A percentile compares a stretch with the other conserved stretches of the same genome.
These are phyloP conservation scores for Enteromius mattozi DNA, from an alignment of 2,797 vertebrate genomes.

Conservation along the genomic window DNA sequence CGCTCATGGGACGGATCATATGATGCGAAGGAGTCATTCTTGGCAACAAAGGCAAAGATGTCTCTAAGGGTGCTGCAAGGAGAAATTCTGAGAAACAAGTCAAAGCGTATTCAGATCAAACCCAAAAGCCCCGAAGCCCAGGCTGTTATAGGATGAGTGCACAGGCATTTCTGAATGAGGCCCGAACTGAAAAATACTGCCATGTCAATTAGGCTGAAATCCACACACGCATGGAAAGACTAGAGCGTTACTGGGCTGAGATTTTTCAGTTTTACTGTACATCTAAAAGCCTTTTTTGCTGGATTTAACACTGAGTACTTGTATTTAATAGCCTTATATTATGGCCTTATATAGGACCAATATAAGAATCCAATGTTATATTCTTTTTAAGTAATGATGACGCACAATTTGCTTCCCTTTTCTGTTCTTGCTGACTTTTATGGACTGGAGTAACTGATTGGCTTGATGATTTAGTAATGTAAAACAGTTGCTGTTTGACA, in stretches of 20 bases:
- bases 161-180: constrained; percentile 51
- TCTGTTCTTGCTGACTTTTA: not conserved
- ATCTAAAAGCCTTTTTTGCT: not conserved
- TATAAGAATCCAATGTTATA: not conserved
- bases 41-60: constrained; percentile 57
- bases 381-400: not conserved
- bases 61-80: constrained; percentile 49
- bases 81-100: constrained; percentile 63
- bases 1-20: constrained; percentile 50
- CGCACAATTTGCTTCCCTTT: not conserved
- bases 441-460: constrained; percentile 15
- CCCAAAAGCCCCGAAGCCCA: constrained; percentile 8
- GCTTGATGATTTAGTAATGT: not conserved
- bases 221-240: not conserved
- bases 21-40: constrained; percentile 56
- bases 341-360: not conserved
- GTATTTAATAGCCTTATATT: not conserved
- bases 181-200: constrained; percentile 33
- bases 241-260: not conserved
- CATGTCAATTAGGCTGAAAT: not conserved
- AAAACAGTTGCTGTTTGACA: constrained; percentile 14
- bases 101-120: constrained; percentile 61
- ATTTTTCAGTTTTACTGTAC: constrained; percentile 9
- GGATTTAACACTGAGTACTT: not conserved
- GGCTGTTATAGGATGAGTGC: constrained; percentile 37